phyloP scores from a whole-genome alignment of 2,113 vertebrate species.

The Pyrgilauda ruficollis region DNA sequence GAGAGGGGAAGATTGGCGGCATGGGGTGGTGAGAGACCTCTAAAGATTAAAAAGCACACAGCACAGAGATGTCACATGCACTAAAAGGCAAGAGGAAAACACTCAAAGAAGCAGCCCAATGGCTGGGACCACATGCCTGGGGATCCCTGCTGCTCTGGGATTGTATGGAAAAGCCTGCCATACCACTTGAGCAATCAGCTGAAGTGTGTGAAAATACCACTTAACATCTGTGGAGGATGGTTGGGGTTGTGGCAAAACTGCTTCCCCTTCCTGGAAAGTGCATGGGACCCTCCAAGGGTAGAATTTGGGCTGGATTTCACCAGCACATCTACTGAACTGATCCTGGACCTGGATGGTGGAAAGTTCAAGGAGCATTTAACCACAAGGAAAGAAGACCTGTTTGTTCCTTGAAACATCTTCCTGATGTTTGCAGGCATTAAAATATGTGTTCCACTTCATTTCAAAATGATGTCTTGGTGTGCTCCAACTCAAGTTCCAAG shows the following conservation, averaged over 20 bases:
- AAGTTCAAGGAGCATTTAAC: neutral
- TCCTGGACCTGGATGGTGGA: neutral
- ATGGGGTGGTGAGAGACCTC: neutral
- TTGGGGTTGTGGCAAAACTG: accelerated
- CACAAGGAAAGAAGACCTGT: neutral
- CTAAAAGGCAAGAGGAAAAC: neutral
- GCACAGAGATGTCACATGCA: neutral
- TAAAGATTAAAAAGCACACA: neutral
- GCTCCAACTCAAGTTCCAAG: neutral
- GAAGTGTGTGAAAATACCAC: neutral
- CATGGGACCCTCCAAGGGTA: neutral
- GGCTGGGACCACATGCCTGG: neutral
- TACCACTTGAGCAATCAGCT: neutral
- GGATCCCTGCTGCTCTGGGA: neutral
- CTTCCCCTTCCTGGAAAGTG: neutral
- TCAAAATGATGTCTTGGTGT: neutral
- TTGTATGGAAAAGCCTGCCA: neutral
- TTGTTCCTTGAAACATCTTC: neutral
- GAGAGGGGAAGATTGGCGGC: accelerated
- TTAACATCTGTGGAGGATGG: neutral
- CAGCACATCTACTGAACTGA: neutral
- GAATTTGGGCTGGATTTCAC: neutral
- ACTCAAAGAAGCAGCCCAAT: neutral
- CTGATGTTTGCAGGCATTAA: neutral
- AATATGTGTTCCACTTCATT: neutral